phyloP scores from a whole-genome alignment of 2,797 vertebrate species.

The Fistularia commersonii region DNA sequence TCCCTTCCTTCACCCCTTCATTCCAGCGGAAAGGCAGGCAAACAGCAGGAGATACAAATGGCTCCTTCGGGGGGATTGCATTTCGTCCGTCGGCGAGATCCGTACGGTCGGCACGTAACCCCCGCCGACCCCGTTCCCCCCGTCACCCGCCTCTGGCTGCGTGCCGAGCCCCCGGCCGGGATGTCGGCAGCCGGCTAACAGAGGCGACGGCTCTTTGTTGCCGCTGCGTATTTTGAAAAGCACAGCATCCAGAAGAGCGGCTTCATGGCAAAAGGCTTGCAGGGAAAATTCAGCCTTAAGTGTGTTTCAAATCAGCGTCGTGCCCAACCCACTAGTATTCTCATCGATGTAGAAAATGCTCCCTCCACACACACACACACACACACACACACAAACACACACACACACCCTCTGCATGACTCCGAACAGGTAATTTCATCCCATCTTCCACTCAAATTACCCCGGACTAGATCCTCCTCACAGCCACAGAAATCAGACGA shows the following conservation, averaged over 20 bases:
- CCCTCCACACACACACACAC: no score
- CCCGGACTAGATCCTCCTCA: conserved; percentile 50
- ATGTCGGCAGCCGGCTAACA: conserved; percentile 31
- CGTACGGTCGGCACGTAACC: conserved; percentile 20
- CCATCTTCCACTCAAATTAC: conserved; percentile 59
- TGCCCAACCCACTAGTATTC: conserved; percentile 37
- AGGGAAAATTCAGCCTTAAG: conserved; percentile 45
- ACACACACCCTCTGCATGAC: conserved; percentile 44
- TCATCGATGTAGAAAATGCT: conserved; percentile 45
- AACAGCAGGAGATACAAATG: conserved; percentile 39
- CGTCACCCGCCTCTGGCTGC: background rate
- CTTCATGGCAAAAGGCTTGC: conserved; percentile 50
- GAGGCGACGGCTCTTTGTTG: conserved; percentile 36
- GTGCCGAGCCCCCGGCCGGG: conserved; percentile 3
- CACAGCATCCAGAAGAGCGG: conserved; percentile 42
- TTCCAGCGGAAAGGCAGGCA: conserved; percentile 34
- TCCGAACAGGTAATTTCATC: conserved; percentile 60
- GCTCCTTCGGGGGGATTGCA: conserved; percentile 17
- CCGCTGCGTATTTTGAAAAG: conserved; percentile 41
- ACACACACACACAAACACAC: no score
- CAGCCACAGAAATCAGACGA: conserved; percentile 59
- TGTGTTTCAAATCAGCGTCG: conserved; percentile 48
- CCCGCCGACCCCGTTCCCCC: no score
- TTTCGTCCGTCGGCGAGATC: conserved; percentile 23
- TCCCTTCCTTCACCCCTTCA: conserved; percentile 15